Conservation (phyloP, 1,140 invertebrate genomes). For the Drosophila santomea region DNA sequence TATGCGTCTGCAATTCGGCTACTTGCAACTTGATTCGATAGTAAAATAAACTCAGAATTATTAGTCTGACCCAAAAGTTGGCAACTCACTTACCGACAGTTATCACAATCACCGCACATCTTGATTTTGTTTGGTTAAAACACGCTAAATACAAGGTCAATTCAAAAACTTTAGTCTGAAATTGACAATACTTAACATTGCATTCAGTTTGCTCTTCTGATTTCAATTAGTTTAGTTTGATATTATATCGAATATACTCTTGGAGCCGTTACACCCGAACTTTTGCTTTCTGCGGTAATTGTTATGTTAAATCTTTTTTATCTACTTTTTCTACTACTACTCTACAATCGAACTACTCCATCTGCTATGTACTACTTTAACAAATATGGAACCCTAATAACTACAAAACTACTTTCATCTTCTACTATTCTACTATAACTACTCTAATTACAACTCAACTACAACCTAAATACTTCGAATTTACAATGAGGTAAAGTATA, state of each 20-base stretch:
- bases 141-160: neutral
- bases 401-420: constrained; percentile 82
- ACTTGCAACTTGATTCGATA: neutral
- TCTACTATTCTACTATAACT: constrained; percentile 82
- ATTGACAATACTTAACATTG: constrained; percentile 9
- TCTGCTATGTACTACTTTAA: constrained; percentile 63
- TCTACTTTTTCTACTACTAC: constrained; percentile 74
- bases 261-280: constrained; percentile 36
- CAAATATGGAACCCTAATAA: constrained; percentile 80
- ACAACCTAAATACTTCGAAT: constrained; percentile 83
- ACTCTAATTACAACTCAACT: constrained; percentile 72
- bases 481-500: constrained; percentile 85
- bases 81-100: neutral
- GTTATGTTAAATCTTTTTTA: constrained; percentile 70
- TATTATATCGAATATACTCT: constrained; percentile 30
- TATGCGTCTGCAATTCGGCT: too few species aligned
- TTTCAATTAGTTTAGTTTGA: constrained; percentile 23
- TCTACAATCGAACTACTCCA: constrained; percentile 65
- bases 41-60: constrained; percentile 10
- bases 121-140: constrained; percentile 12
- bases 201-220: constrained; percentile 18
- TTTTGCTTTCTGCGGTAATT: constrained; percentile 61
- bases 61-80: neutral
- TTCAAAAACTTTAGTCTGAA: constrained; percentile 6
- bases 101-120: neutral